Base-by-base conservation (phyloP, 2,797 vertebrate genomes). In the Capromys pilorides region DNA sequence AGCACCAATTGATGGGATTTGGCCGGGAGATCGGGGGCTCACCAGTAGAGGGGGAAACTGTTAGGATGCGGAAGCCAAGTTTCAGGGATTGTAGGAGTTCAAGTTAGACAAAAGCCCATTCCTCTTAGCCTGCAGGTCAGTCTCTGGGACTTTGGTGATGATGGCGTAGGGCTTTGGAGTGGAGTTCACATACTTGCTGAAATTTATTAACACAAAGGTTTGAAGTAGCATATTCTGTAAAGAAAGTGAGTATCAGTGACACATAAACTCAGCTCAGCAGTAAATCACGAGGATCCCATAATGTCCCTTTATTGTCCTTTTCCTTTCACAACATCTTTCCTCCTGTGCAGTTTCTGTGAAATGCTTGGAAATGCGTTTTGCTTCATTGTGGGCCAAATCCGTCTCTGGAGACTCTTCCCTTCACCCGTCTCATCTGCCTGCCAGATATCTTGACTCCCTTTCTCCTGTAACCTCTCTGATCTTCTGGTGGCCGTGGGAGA, bases 361-460 rank as follows among this genome's bases (percentile, higher is more conserved):
- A 89, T 84, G 45, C 54, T 94, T 91, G 86, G 87, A 94, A 92
- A 71, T 86, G 57, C 28, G 49, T 85, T 94, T 96, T 82, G 62
- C 66, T 97, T 93, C 94, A 39, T 67, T 89, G 66, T 54, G 84
- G 94, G 49, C 69, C 81, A 57, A 14, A 57, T 84, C 4, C 49
- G 33, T 66, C 85, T 95, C 33, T 36, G 90, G 84, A 88, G 67
- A 8, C 73, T 85, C 21, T 80, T 92, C 22, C 33, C 31, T 49
- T 59, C 80, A 14, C 80, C 45, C 26, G 73, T 94, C 84, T 95
- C 91, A 95, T 95, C 89, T 81, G 75, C 62, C n/a, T 18, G 87
- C 94, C 95, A 96, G 86, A 45, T 82, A 64, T 84, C 89, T 89
- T 89, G 84, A 73, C 87, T 91, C 91, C 82, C 3, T 89, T n/a